A percentile compares a stretch with the other conserved stretches of the same genome.
Conservation (phyloP, 2,113 vertebrate species). For the Megatriorchis doriae region DNA sequence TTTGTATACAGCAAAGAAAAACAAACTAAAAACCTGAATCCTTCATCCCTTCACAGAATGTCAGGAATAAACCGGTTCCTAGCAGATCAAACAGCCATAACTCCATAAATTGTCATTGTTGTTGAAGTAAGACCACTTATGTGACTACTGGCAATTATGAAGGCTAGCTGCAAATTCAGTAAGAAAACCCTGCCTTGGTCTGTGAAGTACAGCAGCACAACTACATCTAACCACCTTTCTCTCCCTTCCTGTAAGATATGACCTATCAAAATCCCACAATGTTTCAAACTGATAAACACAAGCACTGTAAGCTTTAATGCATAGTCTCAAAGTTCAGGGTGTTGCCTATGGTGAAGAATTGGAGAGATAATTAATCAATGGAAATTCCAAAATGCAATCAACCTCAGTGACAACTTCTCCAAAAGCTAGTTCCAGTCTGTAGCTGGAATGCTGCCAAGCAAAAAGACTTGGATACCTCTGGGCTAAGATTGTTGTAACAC, state of each 20-base stretch:
- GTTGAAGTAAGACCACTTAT: neutral
- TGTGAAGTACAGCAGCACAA: neutral
- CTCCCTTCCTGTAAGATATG: neutral
- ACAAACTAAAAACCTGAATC: neutral
- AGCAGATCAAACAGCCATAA: neutral
- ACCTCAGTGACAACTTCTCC: slow-evolving; percentile 67
- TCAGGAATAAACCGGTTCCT: neutral
- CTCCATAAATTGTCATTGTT: neutral
- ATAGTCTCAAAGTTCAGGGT: neutral
- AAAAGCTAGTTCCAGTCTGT: slow-evolving; percentile 53
- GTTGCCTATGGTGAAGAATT: slow-evolving; percentile 49
- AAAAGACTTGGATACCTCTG: slow-evolving; percentile 29
- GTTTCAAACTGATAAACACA: neutral
- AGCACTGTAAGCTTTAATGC: neutral
- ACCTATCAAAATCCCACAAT: neutral
- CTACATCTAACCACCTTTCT: neutral
- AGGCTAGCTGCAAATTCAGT: neutral
- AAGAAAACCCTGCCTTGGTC: neutral
- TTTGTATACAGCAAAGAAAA: neutral
- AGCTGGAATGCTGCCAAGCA: slow-evolving; percentile 55
- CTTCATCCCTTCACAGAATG: neutral
- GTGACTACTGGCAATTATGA: neutral
- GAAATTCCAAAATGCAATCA: slow-evolving; percentile 65
- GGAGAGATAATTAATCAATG: slow-evolving; percentile 64
- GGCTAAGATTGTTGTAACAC: slow-evolving; percentile 46